Base-by-base conservation (phyloP, 2,113 vertebrate species). In the Galeopterus variegatus region DNA sequence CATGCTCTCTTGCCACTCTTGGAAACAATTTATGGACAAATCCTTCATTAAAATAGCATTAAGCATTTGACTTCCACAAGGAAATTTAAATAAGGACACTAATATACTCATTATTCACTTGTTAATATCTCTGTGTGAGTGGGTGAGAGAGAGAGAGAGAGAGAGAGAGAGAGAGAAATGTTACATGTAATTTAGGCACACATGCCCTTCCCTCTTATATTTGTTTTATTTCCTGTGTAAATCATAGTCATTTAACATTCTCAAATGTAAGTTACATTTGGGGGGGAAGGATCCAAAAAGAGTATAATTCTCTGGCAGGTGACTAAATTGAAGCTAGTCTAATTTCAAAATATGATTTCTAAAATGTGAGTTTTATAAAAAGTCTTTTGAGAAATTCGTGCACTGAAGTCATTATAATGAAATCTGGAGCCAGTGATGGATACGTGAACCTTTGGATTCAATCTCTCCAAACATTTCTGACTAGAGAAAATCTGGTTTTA, bases 11-110 rank as follows among this genome's bases (percentile, higher is more conserved):
- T 72, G 17, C 50, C 56, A 93, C 45, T 93, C 81, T 67, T 91
- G 36, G 36, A 95, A 96, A 92, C 33, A 97, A 97, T 67, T 84
- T 64, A 85, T 26, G 10, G 86, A 75, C 26, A 96, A 73, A 96
- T 94, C 33, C 24, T 90, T 95, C 48, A 92, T 97, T 96, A 76
- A 96, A 96, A 95, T 56, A 92, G 18, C 73, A 92, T 84, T 92
- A 91, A 67, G 82, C 67, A 58, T 81, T 96, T 75, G 26, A 5
- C 64, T 97, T 97, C 7, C 10, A 94, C n/a, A 45, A 86, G 33
- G 91, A 96, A 77, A 93, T 90, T 90, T 94, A 96, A 97, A 95
- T 92, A 95, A 93, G 93, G 45, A 64, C 33, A 87, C 19, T 45
- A 72, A 96, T 86, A 83, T 86, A 36, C 67, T 96, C 33, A 95